Conservation (phyloP, 2,797 vertebrate genomes). For the Cossypha caffra region DNA sequence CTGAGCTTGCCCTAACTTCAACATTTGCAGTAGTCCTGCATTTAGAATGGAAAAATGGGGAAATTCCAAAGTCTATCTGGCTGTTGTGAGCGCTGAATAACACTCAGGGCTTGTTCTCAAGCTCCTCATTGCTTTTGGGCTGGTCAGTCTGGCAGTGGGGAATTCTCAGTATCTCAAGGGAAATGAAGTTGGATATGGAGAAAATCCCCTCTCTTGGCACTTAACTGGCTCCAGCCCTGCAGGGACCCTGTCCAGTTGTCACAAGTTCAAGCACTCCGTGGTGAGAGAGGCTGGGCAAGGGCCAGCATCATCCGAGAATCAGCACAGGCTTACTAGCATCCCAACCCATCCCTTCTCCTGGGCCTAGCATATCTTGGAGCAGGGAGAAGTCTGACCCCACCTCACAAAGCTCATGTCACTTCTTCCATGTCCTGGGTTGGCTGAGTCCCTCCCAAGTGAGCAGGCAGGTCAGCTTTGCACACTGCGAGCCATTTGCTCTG, state of each 20-base stretch:
- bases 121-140: background rate
- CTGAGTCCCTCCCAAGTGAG: background rate
- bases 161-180: background rate
- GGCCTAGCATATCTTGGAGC: background rate
- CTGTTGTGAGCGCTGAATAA: background rate
- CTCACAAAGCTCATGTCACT: conserved; percentile 9
- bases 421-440: conserved; percentile 2
- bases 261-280: background rate
- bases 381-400: background rate
- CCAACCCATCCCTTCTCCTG: background rate
- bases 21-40: background rate
- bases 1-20: background rate
- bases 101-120: background rate
- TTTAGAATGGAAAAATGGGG: background rate
- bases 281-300: background rate
- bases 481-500: background rate
- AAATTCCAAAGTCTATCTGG: background rate
- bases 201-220: background rate
- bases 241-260: background rate
- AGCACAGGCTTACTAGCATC: background rate
- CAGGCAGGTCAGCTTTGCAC: background rate
- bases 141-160: background rate
- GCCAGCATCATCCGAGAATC: background rate
- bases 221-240: background rate
- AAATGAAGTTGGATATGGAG: background rate